Evolutionary conservation across 2,113 vertebrate genomes (phyloP).

Genomic region (Melozone crissalis): DNA sequence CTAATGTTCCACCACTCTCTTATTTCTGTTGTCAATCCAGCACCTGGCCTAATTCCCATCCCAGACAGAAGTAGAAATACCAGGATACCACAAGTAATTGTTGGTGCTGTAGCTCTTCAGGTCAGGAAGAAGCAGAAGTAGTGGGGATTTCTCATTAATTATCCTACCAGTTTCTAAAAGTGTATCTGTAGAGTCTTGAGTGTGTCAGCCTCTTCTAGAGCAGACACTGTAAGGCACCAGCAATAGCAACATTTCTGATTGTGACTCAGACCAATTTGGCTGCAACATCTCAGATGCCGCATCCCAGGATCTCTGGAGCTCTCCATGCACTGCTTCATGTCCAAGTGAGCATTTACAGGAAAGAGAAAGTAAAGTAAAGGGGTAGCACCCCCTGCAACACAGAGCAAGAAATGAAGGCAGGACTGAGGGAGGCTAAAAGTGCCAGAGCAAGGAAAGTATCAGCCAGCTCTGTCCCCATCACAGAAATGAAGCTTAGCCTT

Average conservation of each 20-base stretch:
- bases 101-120: not conserved
- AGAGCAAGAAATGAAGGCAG: not conserved
- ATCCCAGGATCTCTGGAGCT: not conserved
- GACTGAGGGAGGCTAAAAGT: not conserved
- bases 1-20: not conserved
- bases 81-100: not conserved
- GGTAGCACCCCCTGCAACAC: not conserved
- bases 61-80: not conserved
- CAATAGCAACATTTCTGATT: not conserved
- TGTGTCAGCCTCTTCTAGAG: not conserved
- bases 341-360: not conserved
- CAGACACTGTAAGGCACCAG: not conserved
- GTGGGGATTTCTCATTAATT: not conserved
- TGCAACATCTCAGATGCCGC: not conserved
- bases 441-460: not conserved
- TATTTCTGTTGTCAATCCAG: not conserved
- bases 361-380: not conserved
- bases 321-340: not conserved
- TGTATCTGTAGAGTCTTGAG: not conserved
- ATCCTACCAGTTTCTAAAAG: not conserved
- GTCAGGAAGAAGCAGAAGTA: conserved; percentile 16
- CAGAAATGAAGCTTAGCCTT: not conserved
- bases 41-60: not conserved
- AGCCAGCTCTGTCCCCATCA: not conserved
- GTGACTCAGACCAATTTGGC: not conserved